These are phyloP conservation scores for Pteronura brasiliensis DNA, from an alignment of 2,113 vertebrate genomes.

Conservation along the genomic window DNA sequence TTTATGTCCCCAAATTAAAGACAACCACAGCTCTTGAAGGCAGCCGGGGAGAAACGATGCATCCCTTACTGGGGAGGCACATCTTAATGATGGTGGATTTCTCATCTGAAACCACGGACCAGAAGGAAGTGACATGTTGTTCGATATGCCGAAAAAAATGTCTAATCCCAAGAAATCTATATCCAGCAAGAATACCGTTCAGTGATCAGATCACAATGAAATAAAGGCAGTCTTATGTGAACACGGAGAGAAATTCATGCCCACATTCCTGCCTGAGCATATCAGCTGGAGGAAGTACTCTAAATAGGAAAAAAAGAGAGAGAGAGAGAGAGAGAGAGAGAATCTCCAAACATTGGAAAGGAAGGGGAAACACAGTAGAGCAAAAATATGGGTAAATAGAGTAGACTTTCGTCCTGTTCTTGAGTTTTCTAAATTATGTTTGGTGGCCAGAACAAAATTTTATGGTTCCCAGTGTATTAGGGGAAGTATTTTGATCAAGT, in stretches of 20 bases:
- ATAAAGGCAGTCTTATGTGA: neutral
- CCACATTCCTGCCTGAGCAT: neutral
- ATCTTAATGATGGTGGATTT: neutral
- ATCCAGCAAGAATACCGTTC: neutral
- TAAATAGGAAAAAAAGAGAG: neutral
- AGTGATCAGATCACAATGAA: neutral
- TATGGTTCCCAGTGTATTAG: neutral
- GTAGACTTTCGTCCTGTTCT: neutral
- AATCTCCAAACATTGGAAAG: neutral
- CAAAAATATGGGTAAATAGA: neutral
- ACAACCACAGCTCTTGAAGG: neutral
- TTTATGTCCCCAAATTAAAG: neutral
- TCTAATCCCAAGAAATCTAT: neutral
- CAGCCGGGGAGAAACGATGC: neutral
- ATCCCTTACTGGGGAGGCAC: neutral
- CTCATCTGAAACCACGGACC: neutral
- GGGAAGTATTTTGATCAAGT: neutral
- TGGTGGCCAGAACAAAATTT: neutral
- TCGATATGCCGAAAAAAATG: neutral
- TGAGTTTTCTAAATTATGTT: neutral
- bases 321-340: neutral
- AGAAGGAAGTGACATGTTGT: neutral
- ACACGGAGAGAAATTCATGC: neutral
- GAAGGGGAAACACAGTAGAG: neutral
- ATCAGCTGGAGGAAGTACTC: neutral